Evolutionary conservation across 37 sponge, comb jelly and placozoan genomes (phyloP), one percentile per base, ranked within the genome.

Genomic region (Amphimedon queenslandica): DNA sequence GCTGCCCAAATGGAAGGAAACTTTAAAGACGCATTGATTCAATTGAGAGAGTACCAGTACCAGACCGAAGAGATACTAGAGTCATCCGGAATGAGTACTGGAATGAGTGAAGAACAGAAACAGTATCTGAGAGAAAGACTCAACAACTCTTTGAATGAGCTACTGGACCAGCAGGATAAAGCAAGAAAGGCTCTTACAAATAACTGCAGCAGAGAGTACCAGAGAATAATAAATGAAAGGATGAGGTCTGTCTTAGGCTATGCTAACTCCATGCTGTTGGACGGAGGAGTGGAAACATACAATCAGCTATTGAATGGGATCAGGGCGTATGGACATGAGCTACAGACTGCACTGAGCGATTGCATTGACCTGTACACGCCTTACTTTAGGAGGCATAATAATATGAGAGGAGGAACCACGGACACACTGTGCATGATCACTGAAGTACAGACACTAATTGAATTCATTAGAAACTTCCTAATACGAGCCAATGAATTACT

Each of bases 291-390:
- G 58, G 32, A 1, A 3, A 23, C 21, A 37, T 68, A 69, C 29
- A 18, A 18, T 1, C 4, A 58, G 24, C 71, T 69, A 5, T 6
- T 63, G 31, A 29, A 5, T 28, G 58, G 30, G 20, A 23, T 70
- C 16, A 30, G n/a, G 18, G 42, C 24, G 0, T 69, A 78, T 28
- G 0, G 20, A 5, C 13, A 8, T 3, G 61, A 70, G 47, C 64
- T 78, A 2, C 42, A 63, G 29, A 23, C 57, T 38, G 65, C 41
- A 21, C 70, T 78, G 2, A 13, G 0, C 21, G 11, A 30, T 6
- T 78, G 79, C n/a, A 31, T 66, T 3, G 68, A 16, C 4, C 25
- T 47, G 53, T 13, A 66, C 38, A 66, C 4, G 35, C 53, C 35
- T 8, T 34, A 37, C 38, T 16, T 16, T 34, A 66, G 23, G 68